A percentile compares a stretch with the other conserved stretches of the same genome.
Conservation (phyloP, 2,888 invertebrate species). For the Keiferia lycopersicella region DNA sequence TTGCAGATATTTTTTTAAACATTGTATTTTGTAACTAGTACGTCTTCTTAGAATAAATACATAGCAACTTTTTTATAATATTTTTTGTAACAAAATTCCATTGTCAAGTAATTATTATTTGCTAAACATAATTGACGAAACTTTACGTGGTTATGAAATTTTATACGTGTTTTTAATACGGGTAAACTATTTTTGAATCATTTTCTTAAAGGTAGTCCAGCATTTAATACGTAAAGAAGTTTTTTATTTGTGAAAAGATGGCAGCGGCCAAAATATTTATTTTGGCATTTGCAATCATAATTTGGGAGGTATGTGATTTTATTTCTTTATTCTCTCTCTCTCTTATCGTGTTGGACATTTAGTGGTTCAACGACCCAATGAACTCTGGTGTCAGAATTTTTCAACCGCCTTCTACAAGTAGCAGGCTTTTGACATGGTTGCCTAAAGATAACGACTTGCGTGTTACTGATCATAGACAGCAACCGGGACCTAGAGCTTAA, state of each 20-base stretch:
- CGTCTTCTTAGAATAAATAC: no score
- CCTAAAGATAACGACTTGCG: no score
- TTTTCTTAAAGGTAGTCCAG: neutral
- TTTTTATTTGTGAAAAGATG: constrained; percentile 17
- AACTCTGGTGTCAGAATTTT: no score
- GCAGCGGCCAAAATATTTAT: constrained; percentile 37
- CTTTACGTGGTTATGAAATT: neutral
- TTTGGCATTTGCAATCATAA: constrained; percentile 36
- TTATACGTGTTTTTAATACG: neutral
- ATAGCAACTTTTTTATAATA: no score
- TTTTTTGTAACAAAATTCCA: neutral
- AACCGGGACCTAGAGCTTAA: no score
- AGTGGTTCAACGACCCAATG: no score
- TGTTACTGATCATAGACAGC: no score
- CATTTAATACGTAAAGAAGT: neutral
- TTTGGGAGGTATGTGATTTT: constrained; percentile 41
- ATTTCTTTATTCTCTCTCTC: neutral
- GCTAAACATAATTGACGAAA: neutral
- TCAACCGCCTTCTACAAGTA: no score
- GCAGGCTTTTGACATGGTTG: no score
- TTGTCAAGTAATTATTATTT: neutral
- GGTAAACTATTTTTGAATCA: neutral
- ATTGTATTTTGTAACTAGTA: no score
- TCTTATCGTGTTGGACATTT: no score
- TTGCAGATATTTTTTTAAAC: no score